phyloP scores from a whole-genome alignment of 2,888 invertebrate species.

The Unio delphinus region DNA sequence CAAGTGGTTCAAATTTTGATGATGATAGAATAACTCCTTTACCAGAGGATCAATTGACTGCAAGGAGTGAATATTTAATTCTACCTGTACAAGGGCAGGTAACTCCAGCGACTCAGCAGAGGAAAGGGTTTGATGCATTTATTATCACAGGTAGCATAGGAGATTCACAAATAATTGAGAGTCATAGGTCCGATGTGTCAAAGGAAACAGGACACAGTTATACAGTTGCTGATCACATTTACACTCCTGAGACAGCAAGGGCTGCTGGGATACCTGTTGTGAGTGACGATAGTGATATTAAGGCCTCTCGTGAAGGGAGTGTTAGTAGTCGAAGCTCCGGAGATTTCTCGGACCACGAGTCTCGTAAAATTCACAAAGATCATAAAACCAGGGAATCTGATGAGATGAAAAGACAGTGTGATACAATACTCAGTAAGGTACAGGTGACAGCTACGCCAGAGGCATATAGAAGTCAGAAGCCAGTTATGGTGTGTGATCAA shows the following conservation, averaged over 20 bases:
- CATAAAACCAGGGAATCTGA: constrained; percentile 56
- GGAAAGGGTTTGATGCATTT: constrained; percentile 28
- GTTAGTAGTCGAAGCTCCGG: constrained; percentile 62
- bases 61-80: constrained; percentile 8
- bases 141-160: constrained; percentile 26
- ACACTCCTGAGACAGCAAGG: constrained; percentile 56
- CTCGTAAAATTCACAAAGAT: constrained; percentile 65
- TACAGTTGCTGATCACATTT: constrained; percentile 46
- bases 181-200: constrained; percentile 22
- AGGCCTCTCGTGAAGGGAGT: constrained; percentile 55
- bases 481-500: constrained; percentile 24
- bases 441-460: constrained; percentile 17
- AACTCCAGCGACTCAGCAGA: neutral
- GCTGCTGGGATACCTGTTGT: constrained; percentile 67
- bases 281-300: constrained; percentile 19
- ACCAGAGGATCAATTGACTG: constrained; percentile 32
- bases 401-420: constrained; percentile 11
- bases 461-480: constrained; percentile 32
- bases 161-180: constrained; percentile 17
- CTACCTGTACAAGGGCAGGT: neutral
- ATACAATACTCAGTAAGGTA: constrained; percentile 8
- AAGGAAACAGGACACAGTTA: constrained; percentile 52
- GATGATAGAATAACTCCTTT: constrained; percentile 43
- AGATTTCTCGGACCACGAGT: constrained; percentile 67
- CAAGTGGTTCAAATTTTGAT: constrained; percentile 21